A percentile compares a stretch with the other conserved stretches of the same genome.
phyloP scores from a whole-genome alignment of 2,797 vertebrate species.

The Cynodonichthys magdalenae region DNA sequence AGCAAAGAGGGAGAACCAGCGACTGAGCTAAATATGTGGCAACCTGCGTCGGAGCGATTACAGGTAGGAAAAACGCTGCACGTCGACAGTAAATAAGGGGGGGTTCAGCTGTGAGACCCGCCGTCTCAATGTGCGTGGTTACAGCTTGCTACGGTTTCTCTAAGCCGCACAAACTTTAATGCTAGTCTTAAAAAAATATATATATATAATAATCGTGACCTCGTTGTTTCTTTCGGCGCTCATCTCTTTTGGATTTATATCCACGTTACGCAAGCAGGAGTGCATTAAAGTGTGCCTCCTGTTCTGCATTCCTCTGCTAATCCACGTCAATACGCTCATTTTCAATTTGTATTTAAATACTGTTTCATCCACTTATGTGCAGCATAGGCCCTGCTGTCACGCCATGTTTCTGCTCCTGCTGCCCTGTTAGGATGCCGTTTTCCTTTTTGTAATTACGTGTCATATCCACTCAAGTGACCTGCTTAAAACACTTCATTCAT shows the following conservation, averaged over 20 bases:
- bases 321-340: neutral
- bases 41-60: slow-evolving; percentile 95
- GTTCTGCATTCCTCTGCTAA: slow-evolving; percentile 27
- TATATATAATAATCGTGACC: neutral
- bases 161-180: neutral
- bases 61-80: slow-evolving; percentile 82
- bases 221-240: neutral
- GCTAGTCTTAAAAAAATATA: neutral
- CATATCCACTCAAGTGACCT: neutral
- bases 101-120: slow-evolving; percentile 16
- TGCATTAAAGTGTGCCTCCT: slow-evolving; percentile 44
- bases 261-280: slow-evolving; percentile 54
- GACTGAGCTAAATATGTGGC: slow-evolving; percentile 88
- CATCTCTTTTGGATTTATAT: slow-evolving; percentile 14
- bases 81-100: slow-evolving; percentile 23
- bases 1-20: slow-evolving; percentile 62
- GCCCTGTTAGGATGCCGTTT: slow-evolving; percentile 31
- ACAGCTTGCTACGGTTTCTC: neutral
- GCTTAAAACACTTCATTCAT: slow-evolving; percentile 38
- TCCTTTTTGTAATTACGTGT: neutral
- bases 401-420: slow-evolving; percentile 7
- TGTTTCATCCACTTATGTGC: neutral
- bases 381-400: slow-evolving; percentile 49
- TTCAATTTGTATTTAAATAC: slow-evolving; percentile 1
- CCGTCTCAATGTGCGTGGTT: slow-evolving; percentile 22